Conservation (phyloP, 2,113 vertebrate genomes). For the Ellobius talpinus region DNA sequence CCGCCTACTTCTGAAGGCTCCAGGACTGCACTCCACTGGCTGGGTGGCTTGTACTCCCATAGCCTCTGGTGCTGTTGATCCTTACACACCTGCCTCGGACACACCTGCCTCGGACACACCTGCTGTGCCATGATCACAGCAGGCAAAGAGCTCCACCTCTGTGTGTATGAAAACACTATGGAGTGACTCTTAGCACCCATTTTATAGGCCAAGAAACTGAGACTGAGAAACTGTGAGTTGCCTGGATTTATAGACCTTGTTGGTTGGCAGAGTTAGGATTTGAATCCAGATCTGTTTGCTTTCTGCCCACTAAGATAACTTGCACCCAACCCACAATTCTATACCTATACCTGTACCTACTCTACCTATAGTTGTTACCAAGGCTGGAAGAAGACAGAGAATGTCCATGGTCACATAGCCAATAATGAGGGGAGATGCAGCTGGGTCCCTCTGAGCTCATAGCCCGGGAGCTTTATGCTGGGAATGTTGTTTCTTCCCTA, state of each 20-base stretch:
- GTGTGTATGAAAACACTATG: too few relatives aligned
- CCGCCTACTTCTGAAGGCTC: neutral
- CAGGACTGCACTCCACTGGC: neutral
- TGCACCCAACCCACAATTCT: neutral
- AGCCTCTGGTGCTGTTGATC: neutral
- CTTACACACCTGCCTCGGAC: neutral
- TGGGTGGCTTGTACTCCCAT: neutral
- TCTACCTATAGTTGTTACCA: neutral
- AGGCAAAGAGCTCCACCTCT: neutral
- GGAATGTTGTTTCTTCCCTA: neutral
- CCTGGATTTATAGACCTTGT: neutral
- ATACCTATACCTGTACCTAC: too few relatives aligned
- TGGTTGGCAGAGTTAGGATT: neutral
- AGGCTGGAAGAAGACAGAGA: neutral
- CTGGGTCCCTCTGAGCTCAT: neutral
- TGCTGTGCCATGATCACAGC: neutral
- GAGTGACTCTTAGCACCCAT: neutral
- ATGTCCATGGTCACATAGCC: neutral
- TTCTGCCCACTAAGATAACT: neutral
- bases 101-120: neutral
- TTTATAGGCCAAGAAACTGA: slow-evolving; percentile 40
- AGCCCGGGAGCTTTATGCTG: neutral
- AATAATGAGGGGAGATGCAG: neutral
- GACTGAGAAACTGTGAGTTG: neutral
- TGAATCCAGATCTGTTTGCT: neutral